Evolutionary conservation across 2,888 invertebrate genomes (phyloP).

Genomic region (Anarsia innoxiella): DNA sequence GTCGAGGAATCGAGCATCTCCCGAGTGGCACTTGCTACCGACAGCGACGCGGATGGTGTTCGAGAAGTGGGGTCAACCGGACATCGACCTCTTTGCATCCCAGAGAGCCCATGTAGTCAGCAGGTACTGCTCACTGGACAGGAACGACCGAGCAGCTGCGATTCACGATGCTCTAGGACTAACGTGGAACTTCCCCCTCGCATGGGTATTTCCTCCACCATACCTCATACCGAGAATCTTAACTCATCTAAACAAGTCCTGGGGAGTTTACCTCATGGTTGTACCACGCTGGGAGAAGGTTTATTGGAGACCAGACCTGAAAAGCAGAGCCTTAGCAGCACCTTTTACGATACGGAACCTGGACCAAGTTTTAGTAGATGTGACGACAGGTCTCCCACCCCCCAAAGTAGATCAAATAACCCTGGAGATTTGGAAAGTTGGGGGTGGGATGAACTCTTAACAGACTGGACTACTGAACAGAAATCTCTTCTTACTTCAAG

Average conservation of each 20-base stretch:
- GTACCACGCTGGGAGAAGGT: conserved; percentile 4
- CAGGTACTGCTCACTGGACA: neutral
- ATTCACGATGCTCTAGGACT: conserved; percentile 9
- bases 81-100: conserved; percentile 5
- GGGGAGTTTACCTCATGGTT: neutral
- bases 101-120: conserved; percentile 1
- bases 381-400: conserved; percentile 14
- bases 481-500: neutral
- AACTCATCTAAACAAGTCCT: neutral
- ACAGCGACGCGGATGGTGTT: neutral
- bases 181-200: conserved; percentile 11
- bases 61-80: neutral
- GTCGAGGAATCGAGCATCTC: conserved; percentile 11
- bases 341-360: neutral
- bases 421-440: conserved; percentile 16
- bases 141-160: conserved; percentile 1
- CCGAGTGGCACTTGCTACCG: conserved; percentile 19
- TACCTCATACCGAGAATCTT: neutral
- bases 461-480: conserved; percentile 7
- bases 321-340: neutral
- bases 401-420: conserved; percentile 12
- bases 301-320: conserved; percentile 9
- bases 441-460: conserved; percentile 13
- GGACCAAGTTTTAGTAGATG: neutral
- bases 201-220: conserved; percentile 9